Evolutionary conservation across 1,140 invertebrate genomes (phyloP), one percentile per base, ranked within the genome.

Genomic region (Lepeophtheirus salmonis): DNA sequence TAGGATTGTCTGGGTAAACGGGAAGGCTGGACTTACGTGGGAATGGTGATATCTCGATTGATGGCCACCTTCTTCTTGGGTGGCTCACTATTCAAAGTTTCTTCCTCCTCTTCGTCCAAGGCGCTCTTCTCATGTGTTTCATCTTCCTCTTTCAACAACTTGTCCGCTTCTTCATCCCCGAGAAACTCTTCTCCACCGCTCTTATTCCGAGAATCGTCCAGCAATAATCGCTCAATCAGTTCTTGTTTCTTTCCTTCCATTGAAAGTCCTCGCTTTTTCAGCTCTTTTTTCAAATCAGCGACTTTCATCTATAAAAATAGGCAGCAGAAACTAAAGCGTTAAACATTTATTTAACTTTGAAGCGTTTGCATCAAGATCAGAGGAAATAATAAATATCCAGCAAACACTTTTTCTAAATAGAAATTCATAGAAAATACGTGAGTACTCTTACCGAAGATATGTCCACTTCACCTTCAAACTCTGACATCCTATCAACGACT

Each of bases 201-300:
- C 22, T 57, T 25, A 21, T 21, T 25, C 20, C 50, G 23, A 50
- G 30, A 41, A n/a, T 41, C 30, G n/a, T 41, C 59, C 50, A 25
- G 22, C 24, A 55, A 50, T 13, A 61, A 50, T 13, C 59, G 17
- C 14, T 61, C 59, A 52, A 61, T 4, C 51, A 61, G 21, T 13
- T 61, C 59, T 4, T 52, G 50, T 54, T 61, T 61, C 14, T 53
- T 53, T 18, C 59, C 59, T 16, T 48, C 50, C 3, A 22, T 21
- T 2, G 59, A 22, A n/a, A 61, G 50, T 12, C 49, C 51, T 18
- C 25, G 18, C 3, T 16, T 20, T 23, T 55, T 53, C 14, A 61
- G 25, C 24, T 52, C 59, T 2, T 53, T 52, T 50, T 53, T 61
- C 50, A 61, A 54, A 53, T 61, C 59, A 16, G 59, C 51, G 21